Conservation (phyloP, 2,113 vertebrate genomes). For the Athene noctua region DNA sequence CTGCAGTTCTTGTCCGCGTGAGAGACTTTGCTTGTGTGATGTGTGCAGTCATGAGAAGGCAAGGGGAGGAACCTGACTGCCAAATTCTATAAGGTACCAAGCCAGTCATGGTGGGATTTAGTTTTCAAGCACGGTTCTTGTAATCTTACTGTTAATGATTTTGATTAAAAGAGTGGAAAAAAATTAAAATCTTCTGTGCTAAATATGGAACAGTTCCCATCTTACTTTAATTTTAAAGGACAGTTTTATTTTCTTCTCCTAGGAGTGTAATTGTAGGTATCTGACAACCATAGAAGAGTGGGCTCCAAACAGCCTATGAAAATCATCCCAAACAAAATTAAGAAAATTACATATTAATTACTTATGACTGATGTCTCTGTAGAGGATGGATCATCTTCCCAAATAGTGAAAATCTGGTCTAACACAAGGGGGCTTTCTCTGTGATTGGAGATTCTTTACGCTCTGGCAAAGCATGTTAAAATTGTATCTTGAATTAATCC, state of each 20-base stretch:
- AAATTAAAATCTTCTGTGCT: neutral
- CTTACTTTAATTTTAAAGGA: neutral
- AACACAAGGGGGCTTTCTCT: neutral
- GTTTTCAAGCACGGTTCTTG: neutral
- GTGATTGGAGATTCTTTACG: neutral
- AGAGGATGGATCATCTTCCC: neutral
- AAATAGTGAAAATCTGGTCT: neutral
- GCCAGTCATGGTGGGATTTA: neutral
- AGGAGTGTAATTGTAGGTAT: neutral
- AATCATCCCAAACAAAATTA: neutral
- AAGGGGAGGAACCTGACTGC: neutral
- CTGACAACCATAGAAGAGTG: neutral
- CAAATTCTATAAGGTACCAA: neutral
- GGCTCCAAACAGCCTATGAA: neutral
- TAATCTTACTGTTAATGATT: neutral
- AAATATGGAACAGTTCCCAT: neutral
- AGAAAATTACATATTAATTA: neutral
- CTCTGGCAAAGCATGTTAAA: neutral
- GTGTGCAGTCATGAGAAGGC: neutral
- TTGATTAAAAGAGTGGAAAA: neutral
- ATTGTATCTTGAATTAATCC: neutral
- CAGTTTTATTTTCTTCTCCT: neutral
- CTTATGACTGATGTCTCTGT: neutral
- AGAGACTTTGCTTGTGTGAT: neutral
- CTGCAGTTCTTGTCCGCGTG: rapidly evolving